Evolutionary conservation across 2,113 vertebrate genomes (phyloP).

Genomic region (Rhegmatorhina hoffmannsi): DNA sequence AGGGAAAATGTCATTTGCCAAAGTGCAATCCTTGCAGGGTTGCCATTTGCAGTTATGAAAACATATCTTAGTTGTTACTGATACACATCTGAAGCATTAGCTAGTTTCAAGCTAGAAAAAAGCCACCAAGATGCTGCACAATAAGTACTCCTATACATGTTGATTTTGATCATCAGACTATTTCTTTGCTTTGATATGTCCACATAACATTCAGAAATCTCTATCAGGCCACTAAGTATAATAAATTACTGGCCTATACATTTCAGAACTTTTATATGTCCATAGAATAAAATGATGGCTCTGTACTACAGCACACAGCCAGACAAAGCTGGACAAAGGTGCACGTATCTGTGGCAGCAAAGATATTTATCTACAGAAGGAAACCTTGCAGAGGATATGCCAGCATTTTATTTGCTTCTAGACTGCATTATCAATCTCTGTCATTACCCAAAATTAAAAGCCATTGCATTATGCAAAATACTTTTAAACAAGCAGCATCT

Average conservation of each 20-base stretch:
- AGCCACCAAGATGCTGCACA: not conserved
- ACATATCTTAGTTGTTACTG: not conserved
- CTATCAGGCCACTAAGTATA: not conserved
- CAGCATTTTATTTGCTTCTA: not conserved
- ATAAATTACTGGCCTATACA: not conserved
- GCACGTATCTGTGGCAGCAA: not conserved
- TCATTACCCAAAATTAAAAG: conserved; percentile 27
- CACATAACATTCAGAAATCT: not conserved
- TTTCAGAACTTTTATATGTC: not conserved
- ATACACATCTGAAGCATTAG: not conserved
- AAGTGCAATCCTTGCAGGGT: not conserved
- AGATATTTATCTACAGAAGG: not conserved
- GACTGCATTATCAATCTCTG: conserved; percentile 8
- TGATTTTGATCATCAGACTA: not conserved
- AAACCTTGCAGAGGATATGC: not conserved
- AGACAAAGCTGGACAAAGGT: conserved; percentile 8
- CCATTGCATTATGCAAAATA: conserved; percentile 17
- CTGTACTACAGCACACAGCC: not conserved
- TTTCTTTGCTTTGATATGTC: not conserved
- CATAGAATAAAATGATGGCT: not conserved
- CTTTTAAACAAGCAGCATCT: conserved; percentile 8
- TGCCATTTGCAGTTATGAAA: conserved; percentile 1
- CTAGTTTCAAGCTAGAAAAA: not conserved
- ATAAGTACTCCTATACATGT: not conserved
- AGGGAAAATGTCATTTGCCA: conserved; percentile 16